These are phyloP conservation scores for Gambusia affinis DNA, from an alignment of 2,113 vertebrate species.

Conservation along the genomic window DNA sequence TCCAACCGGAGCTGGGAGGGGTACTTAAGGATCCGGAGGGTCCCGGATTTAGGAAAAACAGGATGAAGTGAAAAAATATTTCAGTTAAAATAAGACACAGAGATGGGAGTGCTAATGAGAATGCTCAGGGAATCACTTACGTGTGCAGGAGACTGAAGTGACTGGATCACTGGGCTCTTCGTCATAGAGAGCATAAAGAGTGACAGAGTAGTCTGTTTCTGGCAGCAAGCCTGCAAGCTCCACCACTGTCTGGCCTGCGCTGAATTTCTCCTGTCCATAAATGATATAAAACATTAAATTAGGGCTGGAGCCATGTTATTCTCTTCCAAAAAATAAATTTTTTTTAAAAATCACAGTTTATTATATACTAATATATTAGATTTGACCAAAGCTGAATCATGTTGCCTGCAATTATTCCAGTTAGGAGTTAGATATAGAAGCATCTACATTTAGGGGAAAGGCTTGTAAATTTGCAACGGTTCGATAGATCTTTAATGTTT, in stretches of 20 bases:
- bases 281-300: background rate
- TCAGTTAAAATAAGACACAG: background rate
- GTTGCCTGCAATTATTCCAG: too few species aligned
- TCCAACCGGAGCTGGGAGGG: conserved; percentile 74
- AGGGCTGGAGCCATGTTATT: background rate
- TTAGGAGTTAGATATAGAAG: too few species aligned
- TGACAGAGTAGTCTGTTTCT: conserved; percentile 85
- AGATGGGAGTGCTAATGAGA: background rate
- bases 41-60: background rate
- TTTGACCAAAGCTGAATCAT: too few species aligned
- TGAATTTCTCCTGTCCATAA: conserved; percentile 83
- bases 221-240: conserved; percentile 83
- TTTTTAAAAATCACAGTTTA: background rate
- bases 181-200: conserved; percentile 86
- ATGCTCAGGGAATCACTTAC: conserved; percentile 62
- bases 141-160: conserved; percentile 84
- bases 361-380: background rate
- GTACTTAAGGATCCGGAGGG: conserved; percentile 73
- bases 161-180: conserved; percentile 89
- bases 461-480: too few species aligned
- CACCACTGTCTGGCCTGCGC: conserved; percentile 78
- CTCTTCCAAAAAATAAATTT: too few species aligned
- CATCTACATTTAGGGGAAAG: too few species aligned
- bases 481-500: too few species aligned
- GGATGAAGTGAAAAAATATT: too few species aligned